phyloP scores from a whole-genome alignment of 2,888 invertebrate species.

The Amblyteles armatorius region DNA sequence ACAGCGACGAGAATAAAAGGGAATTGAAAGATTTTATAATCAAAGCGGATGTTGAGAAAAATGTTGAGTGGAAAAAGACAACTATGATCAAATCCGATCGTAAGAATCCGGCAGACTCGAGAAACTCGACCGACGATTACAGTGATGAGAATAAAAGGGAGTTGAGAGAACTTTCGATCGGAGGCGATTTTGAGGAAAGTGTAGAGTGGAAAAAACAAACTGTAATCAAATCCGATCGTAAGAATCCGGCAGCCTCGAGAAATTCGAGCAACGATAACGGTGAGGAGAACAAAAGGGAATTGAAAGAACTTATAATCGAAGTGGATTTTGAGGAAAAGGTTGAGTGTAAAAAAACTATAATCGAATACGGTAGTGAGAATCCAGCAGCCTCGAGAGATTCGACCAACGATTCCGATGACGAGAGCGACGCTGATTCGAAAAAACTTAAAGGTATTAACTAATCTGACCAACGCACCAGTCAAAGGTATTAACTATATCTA shows the following conservation, averaged over 20 bases:
- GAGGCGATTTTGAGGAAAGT: not conserved
- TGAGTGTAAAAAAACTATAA: not conserved
- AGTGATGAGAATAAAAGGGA: conserved; percentile 27
- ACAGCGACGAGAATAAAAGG: conserved; percentile 25
- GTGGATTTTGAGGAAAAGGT: not conserved
- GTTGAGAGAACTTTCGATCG: not conserved
- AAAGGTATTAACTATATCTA: not conserved
- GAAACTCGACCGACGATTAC: conserved; percentile 17
- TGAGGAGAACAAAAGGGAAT: conserved; percentile 28
- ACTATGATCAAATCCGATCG: not conserved
- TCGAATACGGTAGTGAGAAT: not conserved
- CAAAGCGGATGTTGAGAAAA: not conserved
- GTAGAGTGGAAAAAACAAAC: not conserved
- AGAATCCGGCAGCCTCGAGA: not conserved
- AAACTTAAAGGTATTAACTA: not conserved
- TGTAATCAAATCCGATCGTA: not conserved
- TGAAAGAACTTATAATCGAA: not conserved
- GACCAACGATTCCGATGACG: conserved; percentile 2
- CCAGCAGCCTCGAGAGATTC: not conserved
- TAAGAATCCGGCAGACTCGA: not conserved
- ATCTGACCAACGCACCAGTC: too few relatives aligned
- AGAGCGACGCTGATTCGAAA: not conserved
- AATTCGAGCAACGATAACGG: conserved; percentile 15
- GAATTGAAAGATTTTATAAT: not conserved
- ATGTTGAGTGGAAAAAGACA: not conserved